Conservation (phyloP, 1,140 invertebrate genomes). For the Tyrophagus putrescentiae region DNA sequence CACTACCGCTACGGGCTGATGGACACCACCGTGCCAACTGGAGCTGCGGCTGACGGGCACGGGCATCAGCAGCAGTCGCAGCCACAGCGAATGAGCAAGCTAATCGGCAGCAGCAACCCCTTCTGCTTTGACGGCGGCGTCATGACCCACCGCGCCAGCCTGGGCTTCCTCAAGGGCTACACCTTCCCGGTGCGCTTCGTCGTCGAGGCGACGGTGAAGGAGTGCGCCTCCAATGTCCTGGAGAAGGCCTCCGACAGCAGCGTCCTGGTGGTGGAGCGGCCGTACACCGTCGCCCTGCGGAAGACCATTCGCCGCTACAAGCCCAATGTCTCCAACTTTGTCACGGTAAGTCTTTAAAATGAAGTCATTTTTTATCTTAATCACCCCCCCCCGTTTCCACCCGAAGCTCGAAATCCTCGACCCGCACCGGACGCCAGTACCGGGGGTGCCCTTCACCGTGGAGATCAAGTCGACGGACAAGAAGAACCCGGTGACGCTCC, state of each 20-base stretch:
- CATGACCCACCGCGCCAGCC: no score
- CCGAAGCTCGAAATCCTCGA: constrained; percentile 29
- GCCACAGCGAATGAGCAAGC: background rate
- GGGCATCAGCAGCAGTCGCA: background rate
- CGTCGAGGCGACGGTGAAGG: constrained; percentile 31
- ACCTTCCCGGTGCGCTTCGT: constrained; percentile 29
- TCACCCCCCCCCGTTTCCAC: background rate
- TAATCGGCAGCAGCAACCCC: constrained; percentile 19
- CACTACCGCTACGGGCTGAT: constrained; percentile 27
- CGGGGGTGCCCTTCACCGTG: constrained; percentile 14
- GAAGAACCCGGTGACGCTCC: background rate
- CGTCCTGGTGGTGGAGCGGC: constrained; percentile 29
- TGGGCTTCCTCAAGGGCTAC: constrained; percentile 29
- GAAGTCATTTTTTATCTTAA: background rate
- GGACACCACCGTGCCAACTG: background rate
- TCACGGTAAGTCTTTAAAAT: constrained; percentile 27
- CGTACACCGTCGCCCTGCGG: constrained; percentile 30
- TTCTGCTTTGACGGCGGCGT: constrained; percentile 21
- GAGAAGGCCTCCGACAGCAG: constrained; percentile 28
- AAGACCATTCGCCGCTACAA: constrained; percentile 30
- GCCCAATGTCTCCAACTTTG: constrained; percentile 30
- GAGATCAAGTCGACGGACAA: constrained; percentile 12
- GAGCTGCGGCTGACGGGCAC: background rate
- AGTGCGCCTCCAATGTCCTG: constrained; percentile 31
- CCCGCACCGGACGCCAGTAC: constrained; percentile 26